Evolutionary conservation across 2,888 invertebrate genomes (phyloP).

Genomic region (Athalia rosae): DNA sequence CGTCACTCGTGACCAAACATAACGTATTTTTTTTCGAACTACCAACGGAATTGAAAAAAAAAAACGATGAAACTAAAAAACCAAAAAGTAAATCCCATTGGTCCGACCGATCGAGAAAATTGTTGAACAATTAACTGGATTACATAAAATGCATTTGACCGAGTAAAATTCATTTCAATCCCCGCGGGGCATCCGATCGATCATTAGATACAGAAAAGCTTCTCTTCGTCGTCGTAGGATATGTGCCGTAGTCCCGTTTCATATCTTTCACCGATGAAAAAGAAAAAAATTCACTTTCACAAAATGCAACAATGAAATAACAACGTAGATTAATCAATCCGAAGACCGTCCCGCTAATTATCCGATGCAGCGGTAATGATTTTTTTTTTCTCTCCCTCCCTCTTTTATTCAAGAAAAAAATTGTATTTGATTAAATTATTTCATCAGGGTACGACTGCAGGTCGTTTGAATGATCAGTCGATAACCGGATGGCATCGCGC

Average conservation of each 20-base stretch:
- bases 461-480: constrained; percentile 12
- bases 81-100: background rate
- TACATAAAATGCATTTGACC: background rate
- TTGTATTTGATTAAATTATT: constrained; percentile 30
- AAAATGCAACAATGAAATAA: too few relatives aligned
- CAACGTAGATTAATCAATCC: too few relatives aligned
- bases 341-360: background rate
- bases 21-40: too few relatives aligned
- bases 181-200: background rate
- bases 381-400: background rate
- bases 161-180: background rate
- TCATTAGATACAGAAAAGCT: background rate
- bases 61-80: too few relatives aligned
- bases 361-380: background rate
- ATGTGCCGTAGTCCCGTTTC: background rate
- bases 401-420: background rate
- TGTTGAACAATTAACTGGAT: background rate
- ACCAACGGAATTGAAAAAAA: too few relatives aligned
- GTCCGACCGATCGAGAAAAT: too few relatives aligned
- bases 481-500: constrained; percentile 16
- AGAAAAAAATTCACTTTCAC: background rate
- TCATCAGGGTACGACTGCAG: background rate
- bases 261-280: background rate
- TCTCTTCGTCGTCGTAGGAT: background rate
- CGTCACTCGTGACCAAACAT: too few relatives aligned